Conservation (phyloP, 30 jellyfish, hydroid and myxozoan genomes). For the Turritopsis dohrnii region DNA sequence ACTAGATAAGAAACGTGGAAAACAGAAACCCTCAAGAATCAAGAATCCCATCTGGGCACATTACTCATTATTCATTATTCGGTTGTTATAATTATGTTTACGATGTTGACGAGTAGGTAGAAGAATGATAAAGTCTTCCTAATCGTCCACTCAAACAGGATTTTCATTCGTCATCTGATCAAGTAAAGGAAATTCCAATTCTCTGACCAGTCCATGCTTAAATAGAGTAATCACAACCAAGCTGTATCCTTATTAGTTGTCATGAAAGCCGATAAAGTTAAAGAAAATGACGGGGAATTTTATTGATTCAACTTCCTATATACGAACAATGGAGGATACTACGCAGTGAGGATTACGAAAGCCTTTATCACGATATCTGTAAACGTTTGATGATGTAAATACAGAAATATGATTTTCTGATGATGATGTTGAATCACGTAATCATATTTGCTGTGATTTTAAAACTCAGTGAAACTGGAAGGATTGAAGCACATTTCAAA, state of each 20-base stretch:
- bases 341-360: neutral
- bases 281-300: neutral
- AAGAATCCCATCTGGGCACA: too few species aligned
- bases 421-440: neutral
- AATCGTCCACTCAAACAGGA: neutral
- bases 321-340: neutral
- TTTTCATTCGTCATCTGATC: neutral
- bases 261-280: neutral
- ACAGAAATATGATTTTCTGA: neutral
- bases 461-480: too few species aligned
- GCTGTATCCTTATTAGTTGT: neutral
- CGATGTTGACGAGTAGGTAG: neutral
- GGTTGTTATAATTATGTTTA: too few species aligned
- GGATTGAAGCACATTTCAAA: too few species aligned
- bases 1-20: too few species aligned
- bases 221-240: neutral
- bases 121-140: neutral
- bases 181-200: neutral
- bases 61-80: neutral
- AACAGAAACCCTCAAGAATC: too few species aligned
- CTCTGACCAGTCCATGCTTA: neutral
- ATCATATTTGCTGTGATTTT: too few species aligned
- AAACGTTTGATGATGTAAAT: neutral
- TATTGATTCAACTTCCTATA: neutral
- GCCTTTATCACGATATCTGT: neutral